phyloP scores from a whole-genome alignment of 2,797 vertebrate genomes.

The Clarias platycephalus region DNA sequence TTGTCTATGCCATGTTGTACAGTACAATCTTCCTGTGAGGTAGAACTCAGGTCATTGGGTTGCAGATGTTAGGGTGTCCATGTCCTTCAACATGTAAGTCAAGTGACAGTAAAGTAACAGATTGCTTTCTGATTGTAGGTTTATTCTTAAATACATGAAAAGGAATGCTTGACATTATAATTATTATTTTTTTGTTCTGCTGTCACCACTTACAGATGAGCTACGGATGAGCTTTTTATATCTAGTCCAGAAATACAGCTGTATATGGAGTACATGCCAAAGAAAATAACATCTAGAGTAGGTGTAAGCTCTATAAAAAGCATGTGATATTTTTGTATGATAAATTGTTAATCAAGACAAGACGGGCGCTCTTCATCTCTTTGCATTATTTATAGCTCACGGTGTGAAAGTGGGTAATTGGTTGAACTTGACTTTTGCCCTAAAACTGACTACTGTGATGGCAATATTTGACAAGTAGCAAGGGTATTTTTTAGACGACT shows the following conservation, averaged over 20 bases:
- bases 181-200: not conserved
- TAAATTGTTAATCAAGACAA: slow-evolving; percentile 12
- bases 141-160: not conserved
- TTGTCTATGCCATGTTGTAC: not conserved
- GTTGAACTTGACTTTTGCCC: slow-evolving; percentile 41
- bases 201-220: not conserved
- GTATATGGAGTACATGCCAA: not conserved
- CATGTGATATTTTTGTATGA: slow-evolving; percentile 15
- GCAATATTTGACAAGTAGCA: slow-evolving; percentile 32
- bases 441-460: slow-evolving; percentile 16
- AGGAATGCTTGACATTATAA: not conserved
- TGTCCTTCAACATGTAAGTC: no score
- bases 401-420: slow-evolving; percentile 39
- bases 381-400: slow-evolving; percentile 38
- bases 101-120: not conserved
- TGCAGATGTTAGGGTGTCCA: not conserved
- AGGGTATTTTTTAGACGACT: slow-evolving; percentile 32
- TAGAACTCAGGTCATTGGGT: not conserved
- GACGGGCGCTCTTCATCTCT: slow-evolving; percentile 18
- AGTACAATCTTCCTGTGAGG: not conserved
- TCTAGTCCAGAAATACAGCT: not conserved
- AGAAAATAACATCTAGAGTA: not conserved
- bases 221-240: not conserved
- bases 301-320: slow-evolving; percentile 3
- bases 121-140: not conserved